phyloP scores from a whole-genome alignment of 2,888 invertebrate species.

The Nysson spinosus region DNA sequence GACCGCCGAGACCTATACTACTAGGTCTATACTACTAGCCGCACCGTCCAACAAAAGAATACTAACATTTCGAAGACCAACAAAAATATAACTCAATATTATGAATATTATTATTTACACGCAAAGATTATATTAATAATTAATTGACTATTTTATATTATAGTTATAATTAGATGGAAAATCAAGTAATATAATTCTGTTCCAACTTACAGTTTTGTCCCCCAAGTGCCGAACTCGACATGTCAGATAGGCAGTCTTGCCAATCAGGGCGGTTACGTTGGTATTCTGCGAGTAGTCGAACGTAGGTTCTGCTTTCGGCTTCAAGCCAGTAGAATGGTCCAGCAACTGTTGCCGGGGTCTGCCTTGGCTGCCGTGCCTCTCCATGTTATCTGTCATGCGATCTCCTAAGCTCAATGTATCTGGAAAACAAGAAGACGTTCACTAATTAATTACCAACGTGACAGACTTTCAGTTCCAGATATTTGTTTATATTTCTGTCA shows the following conservation, averaged over 20 bases:
- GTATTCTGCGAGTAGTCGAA: slow-evolving; percentile 72
- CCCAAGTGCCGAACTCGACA: slow-evolving; percentile 74
- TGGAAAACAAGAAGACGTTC: slow-evolving; percentile 56
- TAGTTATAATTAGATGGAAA: no score
- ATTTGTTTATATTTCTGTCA: neutral
- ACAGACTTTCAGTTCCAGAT: no score
- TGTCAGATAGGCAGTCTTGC: slow-evolving; percentile 75
- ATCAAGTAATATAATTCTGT: neutral
- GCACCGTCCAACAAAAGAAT: no score
- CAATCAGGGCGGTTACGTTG: slow-evolving; percentile 74
- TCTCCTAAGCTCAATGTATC: slow-evolving; percentile 75
- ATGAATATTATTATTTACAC: no score
- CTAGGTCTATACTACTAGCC: no score
- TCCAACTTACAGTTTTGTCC: slow-evolving; percentile 72
- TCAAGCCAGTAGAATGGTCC: slow-evolving; percentile 65
- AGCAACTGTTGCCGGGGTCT: slow-evolving; percentile 74
- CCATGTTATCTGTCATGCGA: slow-evolving; percentile 69
- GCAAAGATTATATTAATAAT: no score
- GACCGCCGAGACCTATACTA: no score
- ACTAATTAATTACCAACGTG: neutral
- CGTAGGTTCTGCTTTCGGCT: slow-evolving; percentile 72
- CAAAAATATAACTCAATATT: no score
- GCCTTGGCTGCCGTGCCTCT: slow-evolving; percentile 68
- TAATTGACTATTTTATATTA: no score
- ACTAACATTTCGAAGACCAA: no score